These are phyloP conservation scores for Cryptocephalus moraei DNA, from an alignment of 2,888 invertebrate species.

Conservation along the genomic window DNA sequence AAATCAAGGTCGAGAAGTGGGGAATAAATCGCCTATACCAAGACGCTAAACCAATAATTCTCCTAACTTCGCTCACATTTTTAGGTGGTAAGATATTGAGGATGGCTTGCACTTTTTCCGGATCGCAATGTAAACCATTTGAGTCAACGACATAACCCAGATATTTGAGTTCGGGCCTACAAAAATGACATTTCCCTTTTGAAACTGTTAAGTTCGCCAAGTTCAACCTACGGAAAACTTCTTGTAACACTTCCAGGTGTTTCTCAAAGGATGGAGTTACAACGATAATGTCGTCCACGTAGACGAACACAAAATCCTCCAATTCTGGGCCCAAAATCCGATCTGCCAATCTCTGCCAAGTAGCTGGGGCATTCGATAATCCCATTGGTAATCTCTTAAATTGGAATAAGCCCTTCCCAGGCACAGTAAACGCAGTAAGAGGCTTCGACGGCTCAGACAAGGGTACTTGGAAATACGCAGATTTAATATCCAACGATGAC, in stretches of 20 bases:
- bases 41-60: slow-evolving; percentile 11
- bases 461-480: too few species aligned
- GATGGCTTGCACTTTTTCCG: slow-evolving; percentile 12
- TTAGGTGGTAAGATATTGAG: slow-evolving; percentile 10
- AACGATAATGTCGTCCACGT: slow-evolving; percentile 6
- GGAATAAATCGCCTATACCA: too few species aligned
- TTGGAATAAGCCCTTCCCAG: slow-evolving; percentile 4
- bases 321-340: not conserved
- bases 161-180: slow-evolving; percentile 11
- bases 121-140: slow-evolving; percentile 9
- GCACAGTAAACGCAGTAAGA: slow-evolving; percentile 5
- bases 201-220: slow-evolving; percentile 16
- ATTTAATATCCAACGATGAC: too few species aligned
- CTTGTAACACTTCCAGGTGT: slow-evolving; percentile 13
- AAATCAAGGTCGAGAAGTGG: too few species aligned
- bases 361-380: slow-evolving; percentile 12
- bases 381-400: slow-evolving; percentile 18
- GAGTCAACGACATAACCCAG: slow-evolving; percentile 13
- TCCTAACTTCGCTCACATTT: slow-evolving; percentile 9
- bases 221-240: slow-evolving; percentile 15
- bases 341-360: slow-evolving; percentile 10
- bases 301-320: not conserved
- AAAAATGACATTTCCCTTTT: slow-evolving; percentile 11
- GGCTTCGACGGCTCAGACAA: too few species aligned
- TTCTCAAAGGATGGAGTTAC: slow-evolving; percentile 11